Evolutionary conservation across 1,140 invertebrate species (phyloP).

Genomic region (Scaptomyza pallida): DNA sequence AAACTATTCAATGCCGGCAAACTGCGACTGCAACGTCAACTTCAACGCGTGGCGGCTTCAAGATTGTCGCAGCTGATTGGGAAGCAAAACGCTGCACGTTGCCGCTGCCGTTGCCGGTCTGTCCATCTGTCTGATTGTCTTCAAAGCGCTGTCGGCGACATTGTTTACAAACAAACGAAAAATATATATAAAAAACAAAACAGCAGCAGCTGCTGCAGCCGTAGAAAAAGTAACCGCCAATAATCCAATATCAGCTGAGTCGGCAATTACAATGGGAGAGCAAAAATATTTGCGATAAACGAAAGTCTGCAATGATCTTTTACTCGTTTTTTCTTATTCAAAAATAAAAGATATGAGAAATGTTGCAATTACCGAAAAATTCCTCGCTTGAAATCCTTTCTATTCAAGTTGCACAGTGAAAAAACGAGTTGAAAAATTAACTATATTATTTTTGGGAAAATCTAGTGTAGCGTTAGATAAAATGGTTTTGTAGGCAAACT

Average conservation of each 20-base stretch:
- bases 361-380: neutral
- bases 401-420: no score
- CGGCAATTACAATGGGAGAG: conserved; percentile 17
- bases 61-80: conserved; percentile 70
- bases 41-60: conserved; percentile 25
- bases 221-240: neutral
- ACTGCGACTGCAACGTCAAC: conserved; percentile 2
- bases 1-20: conserved; percentile 33
- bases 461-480: no score
- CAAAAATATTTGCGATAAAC: conserved; percentile 5
- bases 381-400: no score
- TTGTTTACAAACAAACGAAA: conserved; percentile 80
- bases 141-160: conserved; percentile 52
- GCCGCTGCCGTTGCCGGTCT: conserved; percentile 50
- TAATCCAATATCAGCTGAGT: conserved; percentile 13
- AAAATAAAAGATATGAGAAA: neutral
- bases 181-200: conserved; percentile 42
- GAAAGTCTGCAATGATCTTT: neutral
- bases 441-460: no score
- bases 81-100: conserved; percentile 24
- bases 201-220: conserved; percentile 11
- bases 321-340: neutral
- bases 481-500: no score
- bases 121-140: conserved; percentile 65
- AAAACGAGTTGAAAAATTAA: no score